These are phyloP conservation scores for Trididemnum clinides DNA, from an alignment of 23 tunicate genomes.

Conservation along the genomic window DNA sequence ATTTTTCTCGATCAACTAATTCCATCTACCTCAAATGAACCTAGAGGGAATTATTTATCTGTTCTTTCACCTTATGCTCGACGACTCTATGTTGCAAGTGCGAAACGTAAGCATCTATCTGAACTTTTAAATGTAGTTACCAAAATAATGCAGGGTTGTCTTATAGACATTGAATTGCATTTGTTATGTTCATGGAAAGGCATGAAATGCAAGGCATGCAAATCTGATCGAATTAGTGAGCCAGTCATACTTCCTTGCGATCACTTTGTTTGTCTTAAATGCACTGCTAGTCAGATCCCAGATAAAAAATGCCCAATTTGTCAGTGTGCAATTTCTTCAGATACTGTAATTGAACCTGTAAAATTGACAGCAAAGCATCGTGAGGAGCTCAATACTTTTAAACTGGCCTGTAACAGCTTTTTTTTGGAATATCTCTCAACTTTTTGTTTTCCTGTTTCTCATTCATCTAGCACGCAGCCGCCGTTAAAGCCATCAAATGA, in stretches of 20 bases:
- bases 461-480: no score
- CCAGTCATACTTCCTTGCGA: conserved; percentile 57
- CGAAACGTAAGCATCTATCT: neutral
- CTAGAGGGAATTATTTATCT: conserved; percentile 34
- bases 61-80: conserved; percentile 48
- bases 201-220: conserved; percentile 45
- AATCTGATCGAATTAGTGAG: neutral
- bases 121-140: conserved; percentile 37
- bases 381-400: conserved; percentile 39
- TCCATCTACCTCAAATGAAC: no score
- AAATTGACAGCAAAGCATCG: conserved; percentile 13
- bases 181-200: conserved; percentile 54
- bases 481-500: neutral
- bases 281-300: conserved; percentile 20
- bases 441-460: conserved; percentile 53
- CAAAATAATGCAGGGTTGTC: conserved; percentile 30
- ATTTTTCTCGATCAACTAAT: conserved; percentile 61
- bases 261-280: conserved; percentile 48
- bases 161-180: conserved; percentile 34
- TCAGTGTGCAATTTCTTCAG: neutral
- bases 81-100: conserved; percentile 37
- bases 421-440: conserved; percentile 68
- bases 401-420: conserved; percentile 59
- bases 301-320: conserved; percentile 55
- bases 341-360: conserved; percentile 5